phyloP scores from a whole-genome alignment of 2,888 invertebrate species.

The Miltochrista miniata region DNA sequence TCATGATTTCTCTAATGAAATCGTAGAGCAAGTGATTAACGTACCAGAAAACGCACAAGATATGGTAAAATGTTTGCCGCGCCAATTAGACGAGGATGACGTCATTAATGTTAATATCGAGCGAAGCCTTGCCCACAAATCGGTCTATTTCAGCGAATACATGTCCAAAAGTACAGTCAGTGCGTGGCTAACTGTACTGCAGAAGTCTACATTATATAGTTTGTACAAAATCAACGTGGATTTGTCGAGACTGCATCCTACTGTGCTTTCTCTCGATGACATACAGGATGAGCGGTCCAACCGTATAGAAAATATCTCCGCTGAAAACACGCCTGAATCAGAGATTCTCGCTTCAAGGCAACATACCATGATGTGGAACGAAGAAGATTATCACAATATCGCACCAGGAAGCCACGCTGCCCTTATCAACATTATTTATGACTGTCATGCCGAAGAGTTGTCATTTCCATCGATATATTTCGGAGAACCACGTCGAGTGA shows the following conservation, averaged over 20 bases:
- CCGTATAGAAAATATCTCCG: conserved; percentile 40
- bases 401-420: conserved; percentile 43
- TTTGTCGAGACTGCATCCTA: conserved; percentile 35
- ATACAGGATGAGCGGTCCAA: conserved; percentile 29
- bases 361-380: conserved; percentile 48
- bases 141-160: conserved; percentile 41
- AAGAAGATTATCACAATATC: conserved; percentile 43
- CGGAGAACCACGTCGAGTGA: conserved; percentile 46
- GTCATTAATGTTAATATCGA: conserved; percentile 50
- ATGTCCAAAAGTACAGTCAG: conserved; percentile 41
- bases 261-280: conserved; percentile 23
- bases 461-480: conserved; percentile 61
- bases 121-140: conserved; percentile 40
- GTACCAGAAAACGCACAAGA: conserved; percentile 49
- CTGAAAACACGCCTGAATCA: conserved; percentile 2
- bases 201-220: conserved; percentile 38
- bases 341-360: conserved; percentile 41
- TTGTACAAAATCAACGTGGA: conserved; percentile 45
- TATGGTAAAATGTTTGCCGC: conserved; percentile 50
- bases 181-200: conserved; percentile 40
- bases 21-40: conserved; percentile 57
- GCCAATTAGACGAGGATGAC: conserved; percentile 48
- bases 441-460: conserved; percentile 58
- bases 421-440: conserved; percentile 49
- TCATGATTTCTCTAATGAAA: conserved; percentile 48